Conservation (phyloP, 92 coral and sea anemone species). For the Phymanthus crucifer region DNA sequence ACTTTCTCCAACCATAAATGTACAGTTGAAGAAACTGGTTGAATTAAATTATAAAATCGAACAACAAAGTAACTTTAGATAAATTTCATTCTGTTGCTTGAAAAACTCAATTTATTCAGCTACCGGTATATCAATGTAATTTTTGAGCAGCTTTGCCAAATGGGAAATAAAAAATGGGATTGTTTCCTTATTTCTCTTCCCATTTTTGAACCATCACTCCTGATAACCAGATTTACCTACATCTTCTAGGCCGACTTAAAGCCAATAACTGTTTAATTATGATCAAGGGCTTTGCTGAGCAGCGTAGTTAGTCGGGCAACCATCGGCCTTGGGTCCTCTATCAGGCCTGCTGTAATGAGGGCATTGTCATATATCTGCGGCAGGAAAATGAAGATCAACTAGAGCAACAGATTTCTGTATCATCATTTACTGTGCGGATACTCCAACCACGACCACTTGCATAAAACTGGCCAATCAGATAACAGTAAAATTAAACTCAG, state of each 20-base stretch:
- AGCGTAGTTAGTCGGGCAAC: slow-evolving; percentile 84
- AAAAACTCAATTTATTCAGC: not conserved
- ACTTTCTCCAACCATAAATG: no score
- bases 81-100: no score
- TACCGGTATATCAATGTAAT: not conserved
- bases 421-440: no score
- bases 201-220: not conserved
- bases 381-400: not conserved
- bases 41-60: no score
- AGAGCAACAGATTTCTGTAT: not conserved
- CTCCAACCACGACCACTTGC: no score
- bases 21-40: no score
- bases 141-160: not conserved
- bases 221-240: not conserved
- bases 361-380: slow-evolving; percentile 89
- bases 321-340: slow-evolving; percentile 95
- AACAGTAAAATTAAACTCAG: not conserved
- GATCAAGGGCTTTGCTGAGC: slow-evolving; percentile 72
- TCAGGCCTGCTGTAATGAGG: slow-evolving; percentile 94
- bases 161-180: not conserved
- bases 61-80: no score
- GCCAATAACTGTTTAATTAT: not conserved
- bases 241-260: not conserved
- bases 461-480: no score
- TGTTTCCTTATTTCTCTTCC: not conserved